Conservation (phyloP, 2,888 invertebrate genomes). For the Nomada flava region DNA sequence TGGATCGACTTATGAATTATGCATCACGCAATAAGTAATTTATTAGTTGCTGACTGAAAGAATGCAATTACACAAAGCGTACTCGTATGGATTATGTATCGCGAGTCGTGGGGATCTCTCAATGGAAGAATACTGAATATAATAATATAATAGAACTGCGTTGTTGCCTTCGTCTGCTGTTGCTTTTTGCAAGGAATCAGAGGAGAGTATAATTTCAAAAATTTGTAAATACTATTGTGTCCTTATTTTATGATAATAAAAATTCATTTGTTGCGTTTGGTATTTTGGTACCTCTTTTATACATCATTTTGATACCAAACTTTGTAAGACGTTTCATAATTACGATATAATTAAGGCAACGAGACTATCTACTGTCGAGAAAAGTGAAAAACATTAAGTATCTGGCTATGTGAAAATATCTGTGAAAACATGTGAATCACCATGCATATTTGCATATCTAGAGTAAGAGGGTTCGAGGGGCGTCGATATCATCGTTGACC, state of each 20-base stretch:
- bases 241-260: too few relatives aligned
- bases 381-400: not conserved
- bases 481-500: slow-evolving; percentile 37
- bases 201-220: not conserved
- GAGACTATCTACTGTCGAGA: too few relatives aligned
- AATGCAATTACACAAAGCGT: not conserved
- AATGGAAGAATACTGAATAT: not conserved
- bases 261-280: too few relatives aligned
- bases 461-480: slow-evolving; percentile 22
- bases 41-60: not conserved
- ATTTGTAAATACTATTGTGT: too few relatives aligned
- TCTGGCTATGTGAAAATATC: not conserved
- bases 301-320: too few relatives aligned
- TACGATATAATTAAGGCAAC: too few relatives aligned
- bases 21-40: not conserved
- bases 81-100: not conserved
- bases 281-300: too few relatives aligned
- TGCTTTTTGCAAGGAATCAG: not conserved
- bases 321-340: too few relatives aligned
- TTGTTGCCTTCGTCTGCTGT: too few relatives aligned
- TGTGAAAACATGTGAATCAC: slow-evolving; percentile 28
- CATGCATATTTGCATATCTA: slow-evolving; percentile 1
- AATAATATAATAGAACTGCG: not conserved
- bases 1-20: slow-evolving; percentile 11
- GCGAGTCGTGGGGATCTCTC: not conserved